Evolutionary conservation across 2,888 invertebrate genomes (phyloP).

Genomic region (Molorchus minor): DNA sequence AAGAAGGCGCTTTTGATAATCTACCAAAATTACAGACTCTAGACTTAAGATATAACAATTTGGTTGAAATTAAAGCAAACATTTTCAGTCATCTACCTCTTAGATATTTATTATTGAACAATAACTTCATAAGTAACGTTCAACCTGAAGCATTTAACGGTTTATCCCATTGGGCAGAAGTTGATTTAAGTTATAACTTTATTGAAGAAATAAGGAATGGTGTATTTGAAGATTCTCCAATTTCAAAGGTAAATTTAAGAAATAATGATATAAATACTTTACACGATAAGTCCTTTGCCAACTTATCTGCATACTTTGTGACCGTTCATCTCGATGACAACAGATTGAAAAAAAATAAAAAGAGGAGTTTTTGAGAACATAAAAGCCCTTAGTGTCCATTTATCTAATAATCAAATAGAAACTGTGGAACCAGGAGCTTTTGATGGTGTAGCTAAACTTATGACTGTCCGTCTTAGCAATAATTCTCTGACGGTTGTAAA

Average conservation of each 20-base stretch:
- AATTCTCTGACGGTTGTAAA: not conserved
- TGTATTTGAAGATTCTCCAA: not conserved
- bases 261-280: not conserved
- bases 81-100: not conserved
- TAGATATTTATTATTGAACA: not conserved
- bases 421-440: not conserved
- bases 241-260: not conserved
- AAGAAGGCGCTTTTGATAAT: not conserved
- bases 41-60: not conserved
- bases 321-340: not conserved
- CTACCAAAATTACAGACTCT: not conserved
- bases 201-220: not conserved
- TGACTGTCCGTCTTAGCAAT: not conserved
- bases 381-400: not conserved
- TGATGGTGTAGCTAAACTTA: not conserved
- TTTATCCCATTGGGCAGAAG: not conserved
- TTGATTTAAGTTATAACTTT: not conserved
- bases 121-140: not conserved
- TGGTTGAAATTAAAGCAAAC: not conserved
- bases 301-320: not conserved
- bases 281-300: not conserved
- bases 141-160: not conserved
- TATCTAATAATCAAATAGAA: not conserved
- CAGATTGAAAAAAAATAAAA: not conserved
- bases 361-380: not conserved